A percentile compares a stretch with the other conserved stretches of the same genome.
phyloP scores from a whole-genome alignment of 2,888 invertebrate species.

The Rhamphomyia laevipes region DNA sequence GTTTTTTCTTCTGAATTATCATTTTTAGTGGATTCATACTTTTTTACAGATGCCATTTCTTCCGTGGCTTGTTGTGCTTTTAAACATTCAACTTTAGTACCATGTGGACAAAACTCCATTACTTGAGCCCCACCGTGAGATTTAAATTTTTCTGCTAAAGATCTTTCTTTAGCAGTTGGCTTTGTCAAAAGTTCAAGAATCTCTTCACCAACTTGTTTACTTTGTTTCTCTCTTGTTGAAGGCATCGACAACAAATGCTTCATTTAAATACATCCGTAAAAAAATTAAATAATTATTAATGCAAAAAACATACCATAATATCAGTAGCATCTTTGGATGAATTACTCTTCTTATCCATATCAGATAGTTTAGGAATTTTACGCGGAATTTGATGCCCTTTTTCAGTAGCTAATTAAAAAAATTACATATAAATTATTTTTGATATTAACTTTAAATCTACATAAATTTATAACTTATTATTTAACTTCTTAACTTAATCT shows the following conservation, averaged over 20 bases:
- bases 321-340: slow-evolving; percentile 43
- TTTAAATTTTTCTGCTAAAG: slow-evolving; percentile 88
- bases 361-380: slow-evolving; percentile 19
- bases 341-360: slow-evolving; percentile 20
- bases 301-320: slow-evolving; percentile 48
- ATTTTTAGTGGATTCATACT: slow-evolving; percentile 17
- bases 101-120: slow-evolving; percentile 94
- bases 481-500: no score
- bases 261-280: neutral
- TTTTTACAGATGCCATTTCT: slow-evolving; percentile 33
- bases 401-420: slow-evolving; percentile 26
- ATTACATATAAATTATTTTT: neutral
- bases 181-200: slow-evolving; percentile 86
- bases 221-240: slow-evolving; percentile 89
- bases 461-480: no score
- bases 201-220: slow-evolving; percentile 90
- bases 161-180: slow-evolving; percentile 92
- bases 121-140: slow-evolving; percentile 90
- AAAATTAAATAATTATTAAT: neutral
- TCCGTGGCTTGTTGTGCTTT: slow-evolving; percentile 39
- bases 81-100: slow-evolving; percentile 79
- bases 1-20: slow-evolving; percentile 21
- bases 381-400: slow-evolving; percentile 20
- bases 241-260: slow-evolving; percentile 43
- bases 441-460: no score